Evolutionary conservation across 2,113 vertebrate genomes (phyloP).

Genomic region (Pipra filicauda): DNA sequence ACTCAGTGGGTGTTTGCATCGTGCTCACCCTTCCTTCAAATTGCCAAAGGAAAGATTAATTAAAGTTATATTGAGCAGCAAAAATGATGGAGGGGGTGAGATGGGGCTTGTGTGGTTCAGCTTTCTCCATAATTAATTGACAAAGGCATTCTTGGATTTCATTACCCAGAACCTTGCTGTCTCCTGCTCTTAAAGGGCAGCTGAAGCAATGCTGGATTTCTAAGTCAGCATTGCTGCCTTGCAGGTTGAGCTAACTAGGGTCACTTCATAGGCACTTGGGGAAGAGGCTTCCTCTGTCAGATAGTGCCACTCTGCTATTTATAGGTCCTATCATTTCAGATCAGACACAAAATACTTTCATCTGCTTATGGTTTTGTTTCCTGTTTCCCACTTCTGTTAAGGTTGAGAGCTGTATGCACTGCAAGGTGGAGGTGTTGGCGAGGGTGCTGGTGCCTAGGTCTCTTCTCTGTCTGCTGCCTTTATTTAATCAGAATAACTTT

Average conservation of each 20-base stretch:
- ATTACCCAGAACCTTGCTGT: slow-evolving; percentile 39
- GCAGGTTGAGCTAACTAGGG: neutral
- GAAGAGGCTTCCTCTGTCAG: neutral
- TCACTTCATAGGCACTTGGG: neutral
- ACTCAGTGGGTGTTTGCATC: slow-evolving; percentile 36
- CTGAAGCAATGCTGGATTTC: neutral
- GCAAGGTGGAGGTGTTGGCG: neutral
- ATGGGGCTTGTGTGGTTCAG: neutral
- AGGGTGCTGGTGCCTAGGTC: neutral
- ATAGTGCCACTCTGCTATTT: neutral
- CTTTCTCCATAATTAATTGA: slow-evolving; percentile 55
- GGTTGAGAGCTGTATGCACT: neutral
- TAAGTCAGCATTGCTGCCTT: neutral
- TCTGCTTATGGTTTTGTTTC: neutral
- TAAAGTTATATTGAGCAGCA: slow-evolving; percentile 67
- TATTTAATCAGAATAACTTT: neutral
- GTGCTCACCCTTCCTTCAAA: slow-evolving; percentile 65
- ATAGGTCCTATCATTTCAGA: neutral
- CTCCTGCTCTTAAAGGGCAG: slow-evolving; percentile 17
- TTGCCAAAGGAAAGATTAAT: slow-evolving; percentile 63
- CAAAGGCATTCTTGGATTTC: slow-evolving; percentile 38
- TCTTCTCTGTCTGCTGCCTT: neutral
- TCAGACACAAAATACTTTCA: neutral
- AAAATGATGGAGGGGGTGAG: slow-evolving; percentile 37
- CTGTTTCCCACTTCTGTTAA: neutral